phyloP scores from a whole-genome alignment of 2,113 vertebrate species.

The Picathartes gymnocephalus region DNA sequence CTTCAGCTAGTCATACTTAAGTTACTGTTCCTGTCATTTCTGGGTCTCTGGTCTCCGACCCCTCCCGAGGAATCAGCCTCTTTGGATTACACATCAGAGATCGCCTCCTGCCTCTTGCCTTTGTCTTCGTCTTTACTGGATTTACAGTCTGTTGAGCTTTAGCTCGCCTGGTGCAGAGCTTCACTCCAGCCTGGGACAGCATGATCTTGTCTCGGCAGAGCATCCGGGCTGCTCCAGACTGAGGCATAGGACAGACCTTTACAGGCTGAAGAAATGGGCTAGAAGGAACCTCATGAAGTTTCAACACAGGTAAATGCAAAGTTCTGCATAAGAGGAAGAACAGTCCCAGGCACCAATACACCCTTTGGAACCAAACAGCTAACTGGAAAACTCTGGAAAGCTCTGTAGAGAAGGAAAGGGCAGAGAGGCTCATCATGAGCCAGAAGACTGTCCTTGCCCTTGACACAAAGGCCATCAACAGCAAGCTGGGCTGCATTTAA shows the following conservation, averaged over 20 bases:
- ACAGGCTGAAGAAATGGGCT: not conserved
- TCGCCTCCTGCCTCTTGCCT: no score
- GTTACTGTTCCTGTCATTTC: no score
- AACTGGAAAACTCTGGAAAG: not conserved
- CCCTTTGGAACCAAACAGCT: not conserved
- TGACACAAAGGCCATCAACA: not conserved
- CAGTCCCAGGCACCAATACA: not conserved
- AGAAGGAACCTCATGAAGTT: not conserved
- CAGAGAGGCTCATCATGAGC: not conserved
- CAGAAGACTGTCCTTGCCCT: not conserved
- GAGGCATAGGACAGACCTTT: rapidly evolving
- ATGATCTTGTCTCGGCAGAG: no score
- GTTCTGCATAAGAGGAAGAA: not conserved
- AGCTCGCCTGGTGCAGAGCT: no score
- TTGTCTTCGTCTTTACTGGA: no score
- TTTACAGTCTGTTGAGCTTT: no score
- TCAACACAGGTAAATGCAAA: not conserved
- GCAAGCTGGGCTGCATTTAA: not conserved
- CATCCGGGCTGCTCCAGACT: no score
- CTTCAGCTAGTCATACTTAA: no score
- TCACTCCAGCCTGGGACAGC: no score
- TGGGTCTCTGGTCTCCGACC: no score
- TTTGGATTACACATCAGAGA: no score
- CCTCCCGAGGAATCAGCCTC: no score
- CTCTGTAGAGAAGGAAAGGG: not conserved